These are phyloP conservation scores for Cydia fagiglandana DNA, from an alignment of 1,140 invertebrate species.

Conservation along the genomic window DNA sequence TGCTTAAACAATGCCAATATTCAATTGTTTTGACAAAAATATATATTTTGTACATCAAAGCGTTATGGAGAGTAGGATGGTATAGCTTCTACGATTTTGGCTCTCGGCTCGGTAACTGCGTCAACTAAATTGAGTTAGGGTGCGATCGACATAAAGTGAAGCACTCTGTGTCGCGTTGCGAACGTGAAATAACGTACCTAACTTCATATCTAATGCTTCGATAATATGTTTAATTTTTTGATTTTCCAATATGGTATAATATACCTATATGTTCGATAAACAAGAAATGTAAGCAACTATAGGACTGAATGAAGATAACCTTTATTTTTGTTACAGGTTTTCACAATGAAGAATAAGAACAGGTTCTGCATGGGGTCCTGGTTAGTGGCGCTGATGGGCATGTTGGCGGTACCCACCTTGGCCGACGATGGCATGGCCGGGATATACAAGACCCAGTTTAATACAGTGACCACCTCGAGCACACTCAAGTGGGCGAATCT, in stretches of 20 bases:
- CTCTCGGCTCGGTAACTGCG: constrained; percentile 49
- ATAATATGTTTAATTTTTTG: neutral
- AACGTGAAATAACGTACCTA: constrained; percentile 1
- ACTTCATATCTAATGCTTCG: neutral
- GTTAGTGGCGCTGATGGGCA: constrained; percentile 60
- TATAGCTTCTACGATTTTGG: constrained; percentile 25
- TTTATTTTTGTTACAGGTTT: constrained; percentile 58
- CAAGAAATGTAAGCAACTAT: neutral
- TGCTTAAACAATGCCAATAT: too few species aligned
- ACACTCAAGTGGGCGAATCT: constrained; percentile 68
- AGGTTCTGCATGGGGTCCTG: constrained; percentile 66
- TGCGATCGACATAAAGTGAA: constrained; percentile 39
- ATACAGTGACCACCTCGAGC: constrained; percentile 69
- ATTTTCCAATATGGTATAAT: neutral
- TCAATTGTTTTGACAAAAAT: neutral
- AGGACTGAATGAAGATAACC: constrained; percentile 6
- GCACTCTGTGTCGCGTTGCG: neutral
- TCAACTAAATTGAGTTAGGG: constrained; percentile 60
- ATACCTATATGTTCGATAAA: too few species aligned
- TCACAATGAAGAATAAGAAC: constrained; percentile 59
- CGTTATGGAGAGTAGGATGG: neutral
- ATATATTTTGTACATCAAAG: neutral
- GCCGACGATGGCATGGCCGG: constrained; percentile 55
- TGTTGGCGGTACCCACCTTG: constrained; percentile 52
- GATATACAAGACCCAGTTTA: constrained; percentile 62